Evolutionary conservation across 2,888 invertebrate genomes (phyloP), one percentile per base, ranked within the genome.

Genomic region (Amphipyra berbera): DNA sequence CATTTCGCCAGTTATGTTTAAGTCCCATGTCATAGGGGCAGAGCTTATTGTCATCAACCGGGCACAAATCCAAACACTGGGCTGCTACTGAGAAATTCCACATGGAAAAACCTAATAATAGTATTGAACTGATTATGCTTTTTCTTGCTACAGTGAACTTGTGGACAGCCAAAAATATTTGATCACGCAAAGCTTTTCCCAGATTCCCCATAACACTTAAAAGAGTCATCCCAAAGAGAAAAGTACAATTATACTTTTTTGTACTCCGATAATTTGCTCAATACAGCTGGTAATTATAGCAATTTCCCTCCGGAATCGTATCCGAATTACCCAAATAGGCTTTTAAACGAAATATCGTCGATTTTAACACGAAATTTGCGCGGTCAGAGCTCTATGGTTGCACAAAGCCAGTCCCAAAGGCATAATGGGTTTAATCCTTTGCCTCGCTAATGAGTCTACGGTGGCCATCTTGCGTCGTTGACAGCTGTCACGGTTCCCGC

Each of bases 401-500:
- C 54, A 60, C 68, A 75, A 75, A 77, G 69, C 55, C 53, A 47
- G 64, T 80, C 78, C 80, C 68, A 55, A 41, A 67, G 78, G 78
- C 73, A 70, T 77, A 73, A 75, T 72, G 57, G 60, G 44, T 62
- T 67, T 81, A 81, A 78, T 75, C 81, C 81, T 79, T 81, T 68
- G 75, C 78, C 64, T 52, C 68, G 66, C 73, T 83, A 83, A 83
- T 82, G 83, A 83, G 64, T 67, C 64, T 59, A 58, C 61, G 68
- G 58, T 75, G 65, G 81, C 82, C 82, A 81, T 80, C 77, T 82
- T 80, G 81, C 58, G 38, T 42, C 61, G 64, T 47, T 83, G 83
- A 82, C 83, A 83, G 73, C 78, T 83, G 82, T 80, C 83, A 83
- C 69, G 48, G 52, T 67, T 71, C 73, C 80, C 78, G 80, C 81